Evolutionary conservation across 2,797 vertebrate species (phyloP), one percentile per base, ranked within the genome.

Genomic region (Karalla daura): DNA sequence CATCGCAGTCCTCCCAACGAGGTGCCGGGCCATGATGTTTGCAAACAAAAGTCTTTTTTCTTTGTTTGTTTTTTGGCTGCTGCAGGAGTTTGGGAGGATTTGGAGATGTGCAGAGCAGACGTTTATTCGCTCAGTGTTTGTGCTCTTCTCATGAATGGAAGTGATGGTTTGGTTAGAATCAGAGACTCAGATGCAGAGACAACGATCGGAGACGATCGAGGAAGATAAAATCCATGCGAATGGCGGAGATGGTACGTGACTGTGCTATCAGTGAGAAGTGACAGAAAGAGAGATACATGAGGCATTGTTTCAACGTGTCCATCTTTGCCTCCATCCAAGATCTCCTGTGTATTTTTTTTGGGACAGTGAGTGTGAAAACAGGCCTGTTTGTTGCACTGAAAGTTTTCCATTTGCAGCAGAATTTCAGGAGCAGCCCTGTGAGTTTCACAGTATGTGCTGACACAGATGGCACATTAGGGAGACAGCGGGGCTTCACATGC

Each of bases 401-500:
- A 56, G 36, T 32, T 80, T 59, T 62, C 3, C 0, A 11, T 60
- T 46, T 69, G 44, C 50, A 32, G 49, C 23, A 60, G 41, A 52
- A 59, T 44, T 17, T 24, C 24, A 36, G 1, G 8, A 36, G 53
- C 51, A 55, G 52, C 27, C 66, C 58, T 64, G 25, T 14, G 41
- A 39, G 24, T n/a, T 67, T 80, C 25, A 65, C 70, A 79, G 62
- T 56, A 45, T 76, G 52, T 49, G 40, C 52, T 75, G 67, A 68
- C 72, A 76, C 74, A 84, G 70, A 82, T 79, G 74, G 54, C 63
- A 58, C 62, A 69, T 41, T 35, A 59, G 41, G 67, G 50, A 66
- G 64, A 63, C 59, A 70, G 68, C 72, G 71, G 66, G 59, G 46
- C 68, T 44, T 65, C 52, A 62, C 40, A 56, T 56, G 47, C 46